Evolutionary conservation across 2,888 invertebrate species (phyloP).

Genomic region (Halictus ligatus): DNA sequence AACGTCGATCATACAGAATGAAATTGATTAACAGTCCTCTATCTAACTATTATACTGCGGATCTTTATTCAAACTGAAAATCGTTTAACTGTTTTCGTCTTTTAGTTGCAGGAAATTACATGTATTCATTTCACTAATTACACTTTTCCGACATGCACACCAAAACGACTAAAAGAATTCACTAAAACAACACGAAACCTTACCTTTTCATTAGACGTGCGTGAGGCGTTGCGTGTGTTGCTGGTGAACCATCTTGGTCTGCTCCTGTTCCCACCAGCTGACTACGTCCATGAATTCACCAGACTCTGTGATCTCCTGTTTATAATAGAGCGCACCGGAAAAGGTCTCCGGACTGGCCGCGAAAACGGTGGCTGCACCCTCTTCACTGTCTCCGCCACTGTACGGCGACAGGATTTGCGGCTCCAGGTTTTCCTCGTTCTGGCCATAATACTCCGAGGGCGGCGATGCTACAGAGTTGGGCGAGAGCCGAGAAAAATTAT

Average conservation of each 20-base stretch:
- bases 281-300: constrained; percentile 83
- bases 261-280: constrained; percentile 84
- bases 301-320: constrained; percentile 79
- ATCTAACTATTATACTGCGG: too few species aligned
- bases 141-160: neutral
- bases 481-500: constrained; percentile 74
- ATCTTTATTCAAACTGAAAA: too few species aligned
- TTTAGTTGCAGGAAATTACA: too few species aligned
- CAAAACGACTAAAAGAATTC: neutral
- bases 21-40: too few species aligned
- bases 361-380: constrained; percentile 79
- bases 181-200: constrained; percentile 30
- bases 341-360: constrained; percentile 79
- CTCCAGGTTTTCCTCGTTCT: constrained; percentile 78
- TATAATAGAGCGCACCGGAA: constrained; percentile 81
- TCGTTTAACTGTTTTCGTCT: too few species aligned
- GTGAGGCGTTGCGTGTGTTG: constrained; percentile 81
- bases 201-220: constrained; percentile 79
- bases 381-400: constrained; percentile 80
- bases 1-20: too few species aligned
- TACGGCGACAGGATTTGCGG: constrained; percentile 79
- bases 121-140: neutral
- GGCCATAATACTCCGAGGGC: constrained; percentile 74
- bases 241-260: constrained; percentile 80
- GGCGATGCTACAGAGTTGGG: constrained; percentile 78